Base-by-base conservation (phyloP, 2,797 vertebrate species). In the Helarctos malayanus region DNA sequence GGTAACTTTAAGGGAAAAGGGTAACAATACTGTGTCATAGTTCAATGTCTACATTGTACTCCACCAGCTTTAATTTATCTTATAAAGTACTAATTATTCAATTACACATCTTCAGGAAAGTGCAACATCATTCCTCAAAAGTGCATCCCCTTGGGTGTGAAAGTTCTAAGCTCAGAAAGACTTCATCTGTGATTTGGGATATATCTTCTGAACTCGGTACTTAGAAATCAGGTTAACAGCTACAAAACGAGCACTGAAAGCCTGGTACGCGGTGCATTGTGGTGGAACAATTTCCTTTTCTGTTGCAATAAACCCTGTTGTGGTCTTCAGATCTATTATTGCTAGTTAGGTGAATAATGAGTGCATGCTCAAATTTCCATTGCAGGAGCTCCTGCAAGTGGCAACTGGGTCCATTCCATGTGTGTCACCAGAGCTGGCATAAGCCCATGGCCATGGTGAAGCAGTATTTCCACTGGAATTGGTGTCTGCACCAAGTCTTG, bases 401-500 rank as follows among this genome's bases (percentile, higher is more conserved):
- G 89, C 79, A 79, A 96, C 2, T 59, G 52, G 94, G 93, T 93
- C 94, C 88, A 73, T 96, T 94, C 95, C 80, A 61, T 69, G 61
- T 71, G 90, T 97, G 93, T 94, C 87, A 95, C 61, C 57, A 93
- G 79, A 93, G 91, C 21, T 93, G 92, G 89, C 0, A 13, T 78
- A 45, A 5, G 68, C 68, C 92, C 45, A 38, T 11, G 10, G 65
- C 73, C 88, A 21, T 11, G 0, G 63, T 29, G n/a, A 92, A 75
- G 84, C 86, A 94, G 95, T 29, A 95, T 91, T 97, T 95, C 87
- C 86, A 95, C 56, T 92, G 94, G 90, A 93, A 91, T n/a, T n/a
- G 89, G 90, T 78, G 73, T 47, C 95, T 96, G 11, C 8, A 47
- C 29, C 68, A 89, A 63, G 52, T 95, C 76, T 75, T 38, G 75